These are phyloP conservation scores for Rhagonycha fulva DNA, from an alignment of 2,888 invertebrate species.

Conservation along the genomic window DNA sequence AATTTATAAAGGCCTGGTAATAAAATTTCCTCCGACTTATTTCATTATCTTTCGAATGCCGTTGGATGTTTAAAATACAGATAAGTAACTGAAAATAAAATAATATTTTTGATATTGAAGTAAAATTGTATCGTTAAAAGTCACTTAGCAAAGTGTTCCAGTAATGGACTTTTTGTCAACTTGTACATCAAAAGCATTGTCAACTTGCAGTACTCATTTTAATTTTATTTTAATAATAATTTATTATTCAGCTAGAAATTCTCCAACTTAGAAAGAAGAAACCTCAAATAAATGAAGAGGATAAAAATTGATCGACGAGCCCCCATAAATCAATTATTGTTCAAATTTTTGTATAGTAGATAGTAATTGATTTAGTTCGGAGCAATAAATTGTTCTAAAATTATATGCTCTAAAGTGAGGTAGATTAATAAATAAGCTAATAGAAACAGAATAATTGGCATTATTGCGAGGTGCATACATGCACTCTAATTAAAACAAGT, in stretches of 20 bases:
- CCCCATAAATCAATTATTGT: neutral
- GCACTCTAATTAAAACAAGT: constrained; percentile 1
- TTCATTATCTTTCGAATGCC: neutral
- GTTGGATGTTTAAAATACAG: neutral
- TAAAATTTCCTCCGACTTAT: neutral
- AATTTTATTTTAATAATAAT: neutral
- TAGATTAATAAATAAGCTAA: neutral
- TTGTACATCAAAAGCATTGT: neutral
- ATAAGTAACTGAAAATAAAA: neutral
- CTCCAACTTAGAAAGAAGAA: neutral
- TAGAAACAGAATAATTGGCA: neutral
- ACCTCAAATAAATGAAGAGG: neutral
- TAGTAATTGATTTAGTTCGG: neutral
- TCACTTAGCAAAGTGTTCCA: neutral
- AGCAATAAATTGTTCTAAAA: neutral
- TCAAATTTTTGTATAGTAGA: neutral
- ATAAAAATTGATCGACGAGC: neutral
- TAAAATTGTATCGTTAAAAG: neutral
- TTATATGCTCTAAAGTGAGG: neutral
- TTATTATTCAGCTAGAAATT: neutral
- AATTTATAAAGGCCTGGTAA: neutral
- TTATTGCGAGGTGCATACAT: neutral
- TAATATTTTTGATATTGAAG: neutral
- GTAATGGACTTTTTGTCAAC: neutral
- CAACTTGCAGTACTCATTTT: neutral